Evolutionary conservation across 2,888 invertebrate genomes (phyloP).

Genomic region (Tiliacea citrago): DNA sequence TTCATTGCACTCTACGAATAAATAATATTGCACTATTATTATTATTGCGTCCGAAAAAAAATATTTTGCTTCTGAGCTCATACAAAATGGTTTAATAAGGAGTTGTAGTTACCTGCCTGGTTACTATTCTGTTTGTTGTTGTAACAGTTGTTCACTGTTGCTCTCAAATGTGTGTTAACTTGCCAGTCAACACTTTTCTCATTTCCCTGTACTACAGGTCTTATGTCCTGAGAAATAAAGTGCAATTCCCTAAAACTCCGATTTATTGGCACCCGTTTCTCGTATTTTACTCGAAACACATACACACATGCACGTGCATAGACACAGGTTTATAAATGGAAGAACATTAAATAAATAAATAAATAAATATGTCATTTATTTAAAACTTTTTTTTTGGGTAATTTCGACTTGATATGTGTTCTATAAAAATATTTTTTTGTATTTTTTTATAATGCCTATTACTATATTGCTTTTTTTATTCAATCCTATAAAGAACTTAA

Average conservation of each 20-base stretch:
- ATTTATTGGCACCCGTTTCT: background rate
- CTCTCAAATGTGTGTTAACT: background rate
- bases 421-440: slow-evolving; percentile 29
- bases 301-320: too few relatives aligned
- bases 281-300: slow-evolving; percentile 15
- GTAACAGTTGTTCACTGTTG: slow-evolving; percentile 2
- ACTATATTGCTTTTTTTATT: slow-evolving; percentile 6
- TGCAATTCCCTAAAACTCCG: background rate
- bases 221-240: slow-evolving; percentile 13
- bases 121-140: background rate
- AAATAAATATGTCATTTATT: slow-evolving; percentile 7
- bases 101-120: background rate
- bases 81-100: background rate
- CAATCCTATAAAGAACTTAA: background rate
- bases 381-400: background rate
- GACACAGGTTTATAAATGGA: slow-evolving; percentile 1
- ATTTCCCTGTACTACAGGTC: background rate
- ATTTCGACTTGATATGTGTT: background rate
- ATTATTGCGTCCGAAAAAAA: background rate
- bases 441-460: slow-evolving; percentile 5
- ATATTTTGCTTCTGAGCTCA: background rate
- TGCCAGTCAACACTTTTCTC: background rate
- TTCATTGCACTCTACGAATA: background rate
- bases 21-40: background rate
- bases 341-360: slow-evolving; percentile 7